Evolutionary conservation across 2,888 invertebrate genomes (phyloP).

Genomic region (Pinctada fucata): DNA sequence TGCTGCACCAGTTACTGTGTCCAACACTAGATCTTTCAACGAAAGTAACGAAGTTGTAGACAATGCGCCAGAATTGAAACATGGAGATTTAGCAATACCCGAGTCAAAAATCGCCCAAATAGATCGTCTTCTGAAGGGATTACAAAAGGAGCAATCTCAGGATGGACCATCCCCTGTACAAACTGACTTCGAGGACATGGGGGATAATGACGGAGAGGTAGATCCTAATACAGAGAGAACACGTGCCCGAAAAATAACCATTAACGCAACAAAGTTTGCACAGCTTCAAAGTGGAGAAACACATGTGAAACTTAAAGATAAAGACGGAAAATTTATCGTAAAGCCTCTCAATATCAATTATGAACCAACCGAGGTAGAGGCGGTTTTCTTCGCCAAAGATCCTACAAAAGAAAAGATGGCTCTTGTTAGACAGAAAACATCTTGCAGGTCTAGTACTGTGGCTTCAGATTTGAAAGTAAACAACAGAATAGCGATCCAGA

Average conservation of each 20-base stretch:
- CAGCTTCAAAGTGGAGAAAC: constrained; percentile 52
- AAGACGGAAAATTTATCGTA: constrained; percentile 54
- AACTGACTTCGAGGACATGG: constrained; percentile 18
- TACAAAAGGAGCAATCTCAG: neutral
- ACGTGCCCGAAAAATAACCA: constrained; percentile 49
- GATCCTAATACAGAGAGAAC: constrained; percentile 54
- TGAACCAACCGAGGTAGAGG: constrained; percentile 37
- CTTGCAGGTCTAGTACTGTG: constrained; percentile 54
- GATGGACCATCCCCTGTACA: neutral
- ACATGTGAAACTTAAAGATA: constrained; percentile 53
- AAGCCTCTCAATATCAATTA: constrained; percentile 51
- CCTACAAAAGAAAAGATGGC: constrained; percentile 59
- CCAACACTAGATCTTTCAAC: neutral
- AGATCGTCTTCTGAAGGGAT: constrained; percentile 17
- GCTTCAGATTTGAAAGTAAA: constrained; percentile 64
- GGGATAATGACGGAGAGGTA: constrained; percentile 53
- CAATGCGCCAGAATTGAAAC: constrained; percentile 1
- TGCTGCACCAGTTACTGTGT: neutral
- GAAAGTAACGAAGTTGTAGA: constrained; percentile 23
- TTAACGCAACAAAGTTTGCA: constrained; percentile 54
- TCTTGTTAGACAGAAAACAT: constrained; percentile 56
- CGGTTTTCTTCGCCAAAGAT: constrained; percentile 42
- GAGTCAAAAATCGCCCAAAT: constrained; percentile 23
- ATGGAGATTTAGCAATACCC: constrained; percentile 26
- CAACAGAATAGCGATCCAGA: constrained; percentile 63